Percentiles rank a stretch among this genome's conserved stretches.
These are phyloP conservation scores for Lasioglossum villosulum DNA, from an alignment of 2,888 invertebrate species.

Conservation along the genomic window DNA sequence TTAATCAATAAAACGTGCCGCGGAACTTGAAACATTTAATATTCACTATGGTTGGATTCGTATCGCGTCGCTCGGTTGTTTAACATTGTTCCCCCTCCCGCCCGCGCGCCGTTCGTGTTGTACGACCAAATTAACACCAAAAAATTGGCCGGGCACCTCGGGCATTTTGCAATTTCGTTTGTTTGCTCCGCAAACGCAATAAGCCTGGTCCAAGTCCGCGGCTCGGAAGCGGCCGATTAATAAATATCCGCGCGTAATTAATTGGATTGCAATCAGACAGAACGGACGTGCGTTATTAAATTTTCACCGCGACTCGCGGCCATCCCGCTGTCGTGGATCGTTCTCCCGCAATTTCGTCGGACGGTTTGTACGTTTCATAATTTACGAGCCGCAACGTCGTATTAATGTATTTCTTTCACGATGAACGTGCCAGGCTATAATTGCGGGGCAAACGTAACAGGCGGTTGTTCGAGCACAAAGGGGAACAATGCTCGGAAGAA, in stretches of 20 bases:
- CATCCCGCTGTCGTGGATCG: constrained; percentile 34
- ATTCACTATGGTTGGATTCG: not conserved
- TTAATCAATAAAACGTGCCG: not conserved
- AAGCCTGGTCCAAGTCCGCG: constrained; percentile 24
- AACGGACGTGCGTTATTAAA: constrained; percentile 68
- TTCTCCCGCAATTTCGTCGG: constrained; percentile 58
- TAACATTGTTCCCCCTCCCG: not conserved
- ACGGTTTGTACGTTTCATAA: constrained; percentile 53
- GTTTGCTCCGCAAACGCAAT: constrained; percentile 48
- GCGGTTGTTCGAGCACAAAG: constrained; percentile 29
- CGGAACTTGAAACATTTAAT: not conserved
- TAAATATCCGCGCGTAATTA: constrained; percentile 70
- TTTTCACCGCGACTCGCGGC: constrained; percentile 57
- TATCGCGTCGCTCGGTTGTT: not conserved
- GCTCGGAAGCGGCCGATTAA: constrained; percentile 66
- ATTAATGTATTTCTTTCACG: constrained; percentile 64
- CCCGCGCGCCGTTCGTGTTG: not conserved
- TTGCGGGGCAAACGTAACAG: constrained; percentile 44
- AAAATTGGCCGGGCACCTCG: constrained; percentile 13
- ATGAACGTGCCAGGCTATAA: constrained; percentile 35
- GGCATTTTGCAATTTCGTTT: constrained; percentile 48
- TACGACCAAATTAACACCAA: constrained; percentile 28
- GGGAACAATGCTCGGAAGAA: constrained; percentile 20
- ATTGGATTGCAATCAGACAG: constrained; percentile 70
- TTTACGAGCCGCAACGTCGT: constrained; percentile 55